Evolutionary conservation across 2,797 vertebrate genomes (phyloP), one percentile per base, ranked within the genome.

Genomic region (Malurus splendens): DNA sequence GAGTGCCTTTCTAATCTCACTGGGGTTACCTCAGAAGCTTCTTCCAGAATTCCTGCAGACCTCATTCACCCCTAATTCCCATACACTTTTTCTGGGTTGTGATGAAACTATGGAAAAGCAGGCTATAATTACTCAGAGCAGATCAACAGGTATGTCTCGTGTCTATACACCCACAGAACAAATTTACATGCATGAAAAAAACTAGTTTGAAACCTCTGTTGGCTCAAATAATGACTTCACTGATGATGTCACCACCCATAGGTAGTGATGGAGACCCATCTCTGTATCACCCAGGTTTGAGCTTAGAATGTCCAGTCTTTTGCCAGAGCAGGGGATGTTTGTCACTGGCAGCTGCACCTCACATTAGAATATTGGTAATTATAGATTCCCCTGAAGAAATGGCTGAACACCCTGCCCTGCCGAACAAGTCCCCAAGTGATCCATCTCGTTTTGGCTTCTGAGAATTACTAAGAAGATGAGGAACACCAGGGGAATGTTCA

Each of bases 381-480:
- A 41, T 2, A 11, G 25, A 30, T 90, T 73, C 44, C 0, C 0
- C 52, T 77, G 65, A 59, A 67, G 33, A 66, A 60, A 47, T 11
- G 30, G 27, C 50, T 1, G 1, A 66, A 60, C 18, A 17, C 6
- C 7, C 39, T 55, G 41, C 18, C 45, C 56, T 51, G 32, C 30
- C 39, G 42, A 61, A 10, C 12, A 25, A 78, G 32, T 28, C 20
- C 32, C 1, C 1, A n/a, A 51, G 51, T 8, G 19, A 74, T 19
- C 33, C 59, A 32, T 12, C 23, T 0, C 0, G 18, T 18, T 15
- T 38, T 38, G 16, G 23, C 33, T 36, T 11, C 36, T 36, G 36
- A 36, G 66, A 33, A 27, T 56, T 70, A 59, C 41, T 42, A 59
- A 66, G 55, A 48, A 25, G 18, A 50, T 48, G 32, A 47, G 13